Evolutionary conservation across 2,113 vertebrate genomes (phyloP), one percentile per base, ranked within the genome.

Genomic region (Pygathrix nemaeus): DNA sequence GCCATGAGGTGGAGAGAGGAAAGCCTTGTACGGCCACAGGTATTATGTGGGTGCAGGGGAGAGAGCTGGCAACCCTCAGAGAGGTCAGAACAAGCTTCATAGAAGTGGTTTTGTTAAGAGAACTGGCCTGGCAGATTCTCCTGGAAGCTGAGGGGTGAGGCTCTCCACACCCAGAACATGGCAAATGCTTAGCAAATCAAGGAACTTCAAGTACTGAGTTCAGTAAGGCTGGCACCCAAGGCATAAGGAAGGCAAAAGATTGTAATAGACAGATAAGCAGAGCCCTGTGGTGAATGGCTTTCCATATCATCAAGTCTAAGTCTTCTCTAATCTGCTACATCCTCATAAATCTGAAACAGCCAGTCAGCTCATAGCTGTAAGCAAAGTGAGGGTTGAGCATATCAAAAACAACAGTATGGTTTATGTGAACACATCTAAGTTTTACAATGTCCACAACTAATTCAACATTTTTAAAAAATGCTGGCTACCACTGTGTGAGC

Each of bases 331-430:
- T n/a, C 17, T 12, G 23, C 32, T 57, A 13, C 25, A 57, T 23
- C 38, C 13, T 87, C 18, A 5, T 35, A 85, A 13, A 12, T 52
- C 79, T 6, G 21, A 0, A 38, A 3, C 45, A 23, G 30, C 79
- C 17, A 6, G 38, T 27, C 32, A 11, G 3, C 75, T 78, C 23
- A 2, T 45, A 10, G 25, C 32, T 12, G 38, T 13, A 23, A 18
- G 14, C 48, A 78, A 4, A 40, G 57, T 12, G 3, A 64, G 32
- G 11, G 30, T 40, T 8, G 8, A 72, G 8, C 9, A 6, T 6
- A 45, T 7, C n/a, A 8, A 12, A 32, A 14, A 2, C 25, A 23
- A 11, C 17, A 21, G 17, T 1, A 0, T 45, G 2, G 21, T 6
- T 38, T 73, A 35, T 13, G 48, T 13, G 32, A 80, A 79, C 50